A percentile compares a stretch with the other conserved stretches of the same genome.
These are phyloP conservation scores for Hirtodrosophila duncani DNA, from an alignment of 2,888 invertebrate genomes.

Conservation along the genomic window DNA sequence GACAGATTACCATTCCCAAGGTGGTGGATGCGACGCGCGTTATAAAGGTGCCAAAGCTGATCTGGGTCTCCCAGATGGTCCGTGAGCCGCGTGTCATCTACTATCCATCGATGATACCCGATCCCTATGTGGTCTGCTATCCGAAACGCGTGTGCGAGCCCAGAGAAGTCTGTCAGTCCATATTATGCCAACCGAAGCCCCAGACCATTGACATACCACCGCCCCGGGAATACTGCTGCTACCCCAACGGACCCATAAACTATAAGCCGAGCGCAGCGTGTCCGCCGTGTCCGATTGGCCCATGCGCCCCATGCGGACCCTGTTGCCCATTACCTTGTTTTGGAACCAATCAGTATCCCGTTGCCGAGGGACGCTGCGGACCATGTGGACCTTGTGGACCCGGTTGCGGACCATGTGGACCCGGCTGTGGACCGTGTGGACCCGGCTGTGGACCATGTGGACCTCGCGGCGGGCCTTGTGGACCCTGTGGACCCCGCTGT, in stretches of 20 bases:
- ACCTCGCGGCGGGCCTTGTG: conserved; percentile 42
- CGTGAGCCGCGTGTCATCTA: conserved; percentile 76
- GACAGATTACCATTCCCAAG: conserved; percentile 74
- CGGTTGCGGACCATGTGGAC: no score
- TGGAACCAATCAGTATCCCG: no score
- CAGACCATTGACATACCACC: conserved; percentile 75
- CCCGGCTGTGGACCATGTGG: no score
- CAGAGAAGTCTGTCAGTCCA: conserved; percentile 74
- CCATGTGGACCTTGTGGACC: conserved; percentile 61
- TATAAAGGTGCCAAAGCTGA: conserved; percentile 72
- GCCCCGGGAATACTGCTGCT: conserved; percentile 74
- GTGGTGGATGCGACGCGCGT: conserved; percentile 74
- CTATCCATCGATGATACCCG: conserved; percentile 73
- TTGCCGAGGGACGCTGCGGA: no score
- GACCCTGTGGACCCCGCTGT: conserved; percentile 42
- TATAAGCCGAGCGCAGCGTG: conserved; percentile 71
- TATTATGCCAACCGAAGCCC: conserved; percentile 76
- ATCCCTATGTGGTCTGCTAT: conserved; percentile 75
- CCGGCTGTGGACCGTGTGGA: conserved; percentile 32
- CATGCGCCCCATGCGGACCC: conserved; percentile 53
- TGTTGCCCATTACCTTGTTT: conserved; percentile 63
- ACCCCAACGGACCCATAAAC: conserved; percentile 73
- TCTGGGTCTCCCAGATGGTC: conserved; percentile 75
- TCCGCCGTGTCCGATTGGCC: conserved; percentile 66
- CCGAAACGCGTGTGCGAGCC: conserved; percentile 74